Percentiles rank a stretch among this genome's conserved stretches.
Evolutionary conservation across 2,113 vertebrate species (phyloP).

Genomic region (Strix aluco): DNA sequence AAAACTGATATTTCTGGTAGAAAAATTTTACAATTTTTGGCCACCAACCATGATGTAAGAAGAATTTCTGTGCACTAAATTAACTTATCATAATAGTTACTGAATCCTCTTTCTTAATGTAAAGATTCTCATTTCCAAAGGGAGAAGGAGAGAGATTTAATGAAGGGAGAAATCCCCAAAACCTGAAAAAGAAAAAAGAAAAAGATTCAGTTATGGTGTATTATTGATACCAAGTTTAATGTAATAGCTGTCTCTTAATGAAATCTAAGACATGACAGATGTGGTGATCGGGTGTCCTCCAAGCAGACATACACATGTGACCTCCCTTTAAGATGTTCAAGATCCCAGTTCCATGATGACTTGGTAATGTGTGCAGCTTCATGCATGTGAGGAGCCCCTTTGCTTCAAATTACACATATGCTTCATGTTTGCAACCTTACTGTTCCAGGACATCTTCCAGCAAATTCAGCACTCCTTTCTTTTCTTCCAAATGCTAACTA

Average conservation of each 20-base stretch:
- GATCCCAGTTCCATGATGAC: neutral
- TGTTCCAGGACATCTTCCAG: conserved; percentile 29
- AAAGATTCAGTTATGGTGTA: neutral
- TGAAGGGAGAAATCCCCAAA: neutral
- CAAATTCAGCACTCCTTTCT: neutral
- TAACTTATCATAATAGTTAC: neutral
- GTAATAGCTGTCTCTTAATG: neutral
- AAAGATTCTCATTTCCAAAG: neutral
- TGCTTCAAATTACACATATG: conserved; percentile 9
- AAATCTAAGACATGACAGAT: neutral
- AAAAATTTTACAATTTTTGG: neutral
- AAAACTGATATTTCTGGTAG: neutral
- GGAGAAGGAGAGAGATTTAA: neutral
- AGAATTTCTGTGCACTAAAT: neutral
- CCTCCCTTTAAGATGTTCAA: neutral
- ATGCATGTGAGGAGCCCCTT: neutral
- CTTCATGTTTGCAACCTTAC: conserved; percentile 12
- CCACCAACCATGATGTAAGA: neutral
- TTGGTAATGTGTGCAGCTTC: neutral
- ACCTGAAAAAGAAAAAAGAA: neutral
- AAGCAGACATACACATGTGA: neutral
- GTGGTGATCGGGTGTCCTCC: neutral
- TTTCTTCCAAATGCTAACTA: neutral
- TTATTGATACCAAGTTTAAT: neutral
- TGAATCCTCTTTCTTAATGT: neutral